These are phyloP conservation scores for Pomatostomus ruficeps DNA, from an alignment of 2,113 vertebrate species.

Conservation along the genomic window DNA sequence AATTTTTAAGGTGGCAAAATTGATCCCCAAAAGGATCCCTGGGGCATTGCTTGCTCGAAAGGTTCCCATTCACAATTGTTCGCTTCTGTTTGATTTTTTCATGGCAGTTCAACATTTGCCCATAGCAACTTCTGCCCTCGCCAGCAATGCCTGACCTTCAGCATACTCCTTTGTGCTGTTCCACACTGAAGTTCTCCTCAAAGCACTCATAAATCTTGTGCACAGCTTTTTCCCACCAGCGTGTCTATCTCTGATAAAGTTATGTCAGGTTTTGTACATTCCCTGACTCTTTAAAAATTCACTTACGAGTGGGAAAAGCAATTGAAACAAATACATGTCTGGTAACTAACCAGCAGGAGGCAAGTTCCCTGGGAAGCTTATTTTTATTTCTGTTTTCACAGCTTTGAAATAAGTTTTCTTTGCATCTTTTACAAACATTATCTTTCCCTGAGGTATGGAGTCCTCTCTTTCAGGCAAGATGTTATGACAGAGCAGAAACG, in stretches of 20 bases:
- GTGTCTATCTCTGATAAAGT: background rate
- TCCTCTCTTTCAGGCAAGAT: background rate
- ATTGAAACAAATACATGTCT: background rate
- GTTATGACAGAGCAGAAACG: background rate
- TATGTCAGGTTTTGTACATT: background rate
- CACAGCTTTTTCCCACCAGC: background rate
- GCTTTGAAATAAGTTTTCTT: slow-evolving; percentile 28
- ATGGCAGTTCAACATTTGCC: background rate
- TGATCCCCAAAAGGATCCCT: background rate
- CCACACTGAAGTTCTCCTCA: background rate
- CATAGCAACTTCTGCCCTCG: background rate
- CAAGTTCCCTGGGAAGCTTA: background rate
- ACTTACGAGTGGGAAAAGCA: background rate
- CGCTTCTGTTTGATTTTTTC: background rate
- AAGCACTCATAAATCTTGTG: background rate
- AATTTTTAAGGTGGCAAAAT: background rate
- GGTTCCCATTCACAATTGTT: slow-evolving; percentile 35
- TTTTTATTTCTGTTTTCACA: slow-evolving; percentile 1
- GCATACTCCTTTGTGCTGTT: background rate
- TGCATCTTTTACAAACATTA: background rate
- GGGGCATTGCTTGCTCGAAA: background rate
- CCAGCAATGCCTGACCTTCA: background rate
- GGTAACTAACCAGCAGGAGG: slow-evolving; percentile 18
- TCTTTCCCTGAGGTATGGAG: background rate
- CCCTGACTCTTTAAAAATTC: background rate